Conservation (phyloP, 2,113 vertebrate species). For the Dissostichus mawsoni region DNA sequence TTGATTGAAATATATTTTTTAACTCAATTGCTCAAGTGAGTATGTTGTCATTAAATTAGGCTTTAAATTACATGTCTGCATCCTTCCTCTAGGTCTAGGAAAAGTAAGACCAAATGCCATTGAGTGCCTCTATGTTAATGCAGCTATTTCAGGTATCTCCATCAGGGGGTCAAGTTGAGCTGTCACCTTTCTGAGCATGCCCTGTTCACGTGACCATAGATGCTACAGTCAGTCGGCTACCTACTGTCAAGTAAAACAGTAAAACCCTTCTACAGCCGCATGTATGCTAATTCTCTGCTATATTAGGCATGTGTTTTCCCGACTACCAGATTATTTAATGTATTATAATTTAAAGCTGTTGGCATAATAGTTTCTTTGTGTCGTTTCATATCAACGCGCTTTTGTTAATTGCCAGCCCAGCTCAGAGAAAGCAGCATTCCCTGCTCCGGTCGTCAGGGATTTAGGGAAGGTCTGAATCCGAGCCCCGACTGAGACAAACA, state of each 20-base stretch:
- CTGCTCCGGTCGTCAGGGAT: conserved; percentile 78
- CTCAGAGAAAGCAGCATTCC: conserved; percentile 69
- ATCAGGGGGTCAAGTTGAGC: background rate
- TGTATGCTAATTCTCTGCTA: background rate
- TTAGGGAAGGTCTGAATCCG: conserved; percentile 82
- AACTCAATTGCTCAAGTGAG: background rate
- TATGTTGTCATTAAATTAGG: background rate
- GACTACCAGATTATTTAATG: conserved; percentile 1
- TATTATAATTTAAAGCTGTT: conserved; percentile 6
- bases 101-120: background rate
- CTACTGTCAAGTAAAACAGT: conserved; percentile 4
- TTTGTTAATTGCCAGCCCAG: conserved; percentile 63
- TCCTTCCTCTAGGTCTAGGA: background rate
- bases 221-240: background rate
- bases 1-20: too few relatives aligned
- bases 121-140: background rate
- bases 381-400: conserved; percentile 27
- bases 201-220: conserved; percentile 2
- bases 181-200: background rate
- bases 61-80: background rate
- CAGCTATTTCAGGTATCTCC: background rate
- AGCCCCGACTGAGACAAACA: conserved; percentile 83
- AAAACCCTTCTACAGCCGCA: too few relatives aligned
- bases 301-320: background rate
- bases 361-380: conserved; percentile 57